These are phyloP conservation scores for Nycticryphes semicollaris DNA, from an alignment of 2,113 vertebrate genomes.

Conservation along the genomic window DNA sequence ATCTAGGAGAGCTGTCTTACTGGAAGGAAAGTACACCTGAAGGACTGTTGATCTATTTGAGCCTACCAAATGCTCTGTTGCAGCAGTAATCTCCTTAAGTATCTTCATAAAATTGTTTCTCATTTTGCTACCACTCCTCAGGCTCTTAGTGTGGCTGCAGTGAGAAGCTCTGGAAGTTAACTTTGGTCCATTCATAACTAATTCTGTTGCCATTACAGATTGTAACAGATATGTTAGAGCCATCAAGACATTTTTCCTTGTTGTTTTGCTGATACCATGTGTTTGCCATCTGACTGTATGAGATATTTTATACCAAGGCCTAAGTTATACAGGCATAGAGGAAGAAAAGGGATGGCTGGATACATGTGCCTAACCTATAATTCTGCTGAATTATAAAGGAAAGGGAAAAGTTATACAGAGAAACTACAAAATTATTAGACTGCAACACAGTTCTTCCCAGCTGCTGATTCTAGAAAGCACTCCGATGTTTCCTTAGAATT, in stretches of 20 bases:
- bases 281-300: not conserved
- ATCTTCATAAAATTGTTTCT: not conserved
- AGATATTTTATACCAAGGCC: not conserved
- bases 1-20: not conserved
- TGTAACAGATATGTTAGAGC: not conserved
- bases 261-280: not conserved
- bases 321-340: not conserved
- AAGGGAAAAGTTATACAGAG: not conserved
- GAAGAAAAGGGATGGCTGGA: not conserved
- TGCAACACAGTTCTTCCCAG: not conserved
- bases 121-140: not conserved
- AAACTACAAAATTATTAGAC: not conserved
- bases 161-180: not conserved
- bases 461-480: not conserved
- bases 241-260: not conserved
- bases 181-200: not conserved
- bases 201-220: not conserved
- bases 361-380: not conserved
- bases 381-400: not conserved
- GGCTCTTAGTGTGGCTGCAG: not conserved
- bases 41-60: not conserved
- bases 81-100: not conserved
- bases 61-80: not conserved
- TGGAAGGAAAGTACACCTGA: not conserved
- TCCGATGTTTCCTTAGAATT: not conserved